Evolutionary conservation across 2,888 invertebrate species (phyloP), one percentile per base, ranked within the genome.

Genomic region (Lycocerus yunnanus): DNA sequence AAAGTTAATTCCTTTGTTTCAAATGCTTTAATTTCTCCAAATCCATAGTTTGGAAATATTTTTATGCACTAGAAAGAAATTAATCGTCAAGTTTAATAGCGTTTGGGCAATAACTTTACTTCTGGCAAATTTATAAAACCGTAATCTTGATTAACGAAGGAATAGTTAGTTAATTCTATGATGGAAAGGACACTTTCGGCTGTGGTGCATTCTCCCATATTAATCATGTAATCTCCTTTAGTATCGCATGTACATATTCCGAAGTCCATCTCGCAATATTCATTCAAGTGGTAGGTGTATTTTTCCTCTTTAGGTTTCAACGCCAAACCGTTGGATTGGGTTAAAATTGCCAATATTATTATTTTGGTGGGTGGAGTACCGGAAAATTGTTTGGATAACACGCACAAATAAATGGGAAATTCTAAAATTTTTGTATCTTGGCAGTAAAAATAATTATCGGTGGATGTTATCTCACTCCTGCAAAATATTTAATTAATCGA

Each of bases 21-120:
- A 58, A 79, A 74, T 10, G 84, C 81, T n/a, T 74, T 69, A 13
- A 84, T 70, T 13, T 77, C 66, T 9, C 83, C 83, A 73, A 82
- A 81, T 14, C 84, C 84, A 61, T 79, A 82, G 71, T 84, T 81
- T 1, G 83, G 83, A 21, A 20, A 61, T 13, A 83, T 76, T 10
- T 77, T 78, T 4, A 84, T 68, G 59, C 72, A 79, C 83, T 83
- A 15, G 63, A 73, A 77, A 71, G 27, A 43, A 15, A 15, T 16
- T 24, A 13, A 11, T 0, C 9, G 27, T 24, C 15, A 66, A 10
- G 0, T 24, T 27, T 1, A 24, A 66, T 66, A 14, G 1, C 13
- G n/a, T 15, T 5, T 27, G 6, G n/a, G 2, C n/a, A n/a, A n/a
- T n/a, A 6, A 2, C n/a, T 6, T 75, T 75, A 84, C 84, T 73